A percentile compares a stretch with the other conserved stretches of the same genome.
phyloP scores from a whole-genome alignment of 2,113 vertebrate species.

The Sceloporus undulatus region DNA sequence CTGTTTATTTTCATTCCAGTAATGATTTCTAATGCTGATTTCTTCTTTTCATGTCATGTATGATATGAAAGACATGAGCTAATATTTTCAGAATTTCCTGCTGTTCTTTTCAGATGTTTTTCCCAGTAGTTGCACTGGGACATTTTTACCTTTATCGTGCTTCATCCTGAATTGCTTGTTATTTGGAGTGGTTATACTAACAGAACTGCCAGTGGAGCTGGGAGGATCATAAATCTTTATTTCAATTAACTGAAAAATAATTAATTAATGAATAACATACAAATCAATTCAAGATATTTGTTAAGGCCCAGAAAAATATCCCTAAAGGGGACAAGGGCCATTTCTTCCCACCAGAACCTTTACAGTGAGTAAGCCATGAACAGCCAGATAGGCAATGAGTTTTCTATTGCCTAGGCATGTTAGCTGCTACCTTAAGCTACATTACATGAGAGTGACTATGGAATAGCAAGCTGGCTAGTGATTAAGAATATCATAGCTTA shows the following conservation, averaged over 20 bases:
- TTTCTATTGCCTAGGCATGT: background rate
- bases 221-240: too few species aligned
- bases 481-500: too few species aligned
- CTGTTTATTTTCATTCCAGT: background rate
- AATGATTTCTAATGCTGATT: background rate
- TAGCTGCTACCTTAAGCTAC: too few species aligned
- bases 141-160: background rate
- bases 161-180: background rate
- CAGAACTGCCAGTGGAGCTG: too few species aligned
- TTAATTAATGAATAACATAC: too few species aligned
- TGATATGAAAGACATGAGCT: background rate
- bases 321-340: background rate
- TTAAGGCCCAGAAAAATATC: background rate
- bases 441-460: too few species aligned
- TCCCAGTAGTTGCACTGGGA: background rate
- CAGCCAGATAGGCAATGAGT: background rate
- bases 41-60: background rate
- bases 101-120: background rate
- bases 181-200: too few species aligned
- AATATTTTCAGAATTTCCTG: constrained; percentile 2
- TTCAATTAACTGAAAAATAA: too few species aligned
- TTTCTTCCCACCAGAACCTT: background rate
- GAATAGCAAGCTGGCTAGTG: too few species aligned
- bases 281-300: too few species aligned
- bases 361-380: background rate